Percentiles rank a stretch among this genome's conserved stretches.
These are phyloP conservation scores for Callionymus lyra DNA, from an alignment of 2,113 vertebrate species.

Conservation along the genomic window DNA sequence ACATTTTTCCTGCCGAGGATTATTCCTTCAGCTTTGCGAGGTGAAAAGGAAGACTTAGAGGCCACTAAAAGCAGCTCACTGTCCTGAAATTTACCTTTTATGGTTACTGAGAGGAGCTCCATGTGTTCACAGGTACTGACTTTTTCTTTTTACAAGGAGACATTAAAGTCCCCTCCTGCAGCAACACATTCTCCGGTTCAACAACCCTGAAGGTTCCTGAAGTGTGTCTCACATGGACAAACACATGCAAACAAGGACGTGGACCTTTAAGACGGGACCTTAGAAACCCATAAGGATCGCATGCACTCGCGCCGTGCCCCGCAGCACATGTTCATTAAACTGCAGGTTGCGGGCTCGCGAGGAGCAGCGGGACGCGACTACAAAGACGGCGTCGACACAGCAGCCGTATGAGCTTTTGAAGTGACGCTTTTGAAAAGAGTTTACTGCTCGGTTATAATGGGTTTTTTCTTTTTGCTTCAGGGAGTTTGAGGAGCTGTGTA, in stretches of 20 bases:
- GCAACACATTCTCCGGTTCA: slow-evolving; percentile 28
- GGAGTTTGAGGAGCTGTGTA: no score
- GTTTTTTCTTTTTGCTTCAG: no score
- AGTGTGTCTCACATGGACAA: not conserved
- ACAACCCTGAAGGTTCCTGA: slow-evolving; percentile 11
- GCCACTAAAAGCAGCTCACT: slow-evolving; percentile 26
- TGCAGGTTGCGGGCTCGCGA: slow-evolving; percentile 36
- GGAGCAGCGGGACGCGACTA: slow-evolving; percentile 36
- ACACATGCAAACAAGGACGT: slow-evolving; percentile 9
- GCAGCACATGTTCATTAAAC: slow-evolving; percentile 37
- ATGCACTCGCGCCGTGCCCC: slow-evolving; percentile 15
- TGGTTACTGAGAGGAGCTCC: slow-evolving; percentile 30
- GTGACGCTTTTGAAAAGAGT: slow-evolving; percentile 7
- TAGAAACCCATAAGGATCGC: slow-evolving; percentile 8
- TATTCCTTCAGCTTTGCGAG: slow-evolving; percentile 14
- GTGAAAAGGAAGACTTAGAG: slow-evolving; percentile 7
- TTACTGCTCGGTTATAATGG: no score
- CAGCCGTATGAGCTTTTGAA: slow-evolving; percentile 38
- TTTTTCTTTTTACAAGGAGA: slow-evolving; percentile 41
- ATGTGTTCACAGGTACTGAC: slow-evolving; percentile 50
- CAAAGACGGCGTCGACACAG: slow-evolving; percentile 30
- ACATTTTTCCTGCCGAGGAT: slow-evolving; percentile 12
- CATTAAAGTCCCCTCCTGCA: slow-evolving; percentile 31
- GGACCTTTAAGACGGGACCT: not conserved
- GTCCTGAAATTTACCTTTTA: slow-evolving; percentile 49